These are phyloP conservation scores for Drosophila koepferae DNA, from an alignment of 2,888 invertebrate genomes.

Conservation along the genomic window DNA sequence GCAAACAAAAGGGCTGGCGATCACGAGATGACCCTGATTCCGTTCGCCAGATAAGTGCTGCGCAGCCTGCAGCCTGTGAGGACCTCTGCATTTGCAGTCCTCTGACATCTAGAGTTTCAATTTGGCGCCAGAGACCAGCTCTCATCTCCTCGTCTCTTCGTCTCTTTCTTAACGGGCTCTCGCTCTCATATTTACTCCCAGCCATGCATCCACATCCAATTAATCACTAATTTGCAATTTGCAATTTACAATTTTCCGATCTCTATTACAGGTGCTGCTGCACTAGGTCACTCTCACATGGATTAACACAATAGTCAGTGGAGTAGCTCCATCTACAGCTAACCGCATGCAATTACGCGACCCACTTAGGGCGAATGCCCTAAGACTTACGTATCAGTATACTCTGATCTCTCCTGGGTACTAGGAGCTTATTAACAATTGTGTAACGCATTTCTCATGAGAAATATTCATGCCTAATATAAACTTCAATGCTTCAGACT, in stretches of 20 bases:
- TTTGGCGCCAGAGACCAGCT: conserved; percentile 38
- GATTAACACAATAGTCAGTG: conserved; percentile 6
- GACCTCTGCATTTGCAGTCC: conserved; percentile 28
- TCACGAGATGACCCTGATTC: conserved; percentile 52
- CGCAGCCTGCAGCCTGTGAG: conserved; percentile 23
- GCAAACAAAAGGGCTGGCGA: conserved; percentile 45
- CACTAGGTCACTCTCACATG: conserved; percentile 16
- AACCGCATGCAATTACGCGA: background rate
- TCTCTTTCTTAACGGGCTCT: conserved; percentile 8
- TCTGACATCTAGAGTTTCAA: conserved; percentile 43
- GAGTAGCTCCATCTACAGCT: background rate
- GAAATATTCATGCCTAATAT: background rate
- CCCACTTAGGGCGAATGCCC: conserved; percentile 4
- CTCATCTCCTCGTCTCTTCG: background rate
- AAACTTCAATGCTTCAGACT: background rate
- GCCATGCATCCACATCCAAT: conserved; percentile 13
- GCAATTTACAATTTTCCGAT: conserved; percentile 1
- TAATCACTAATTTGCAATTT: conserved; percentile 23
- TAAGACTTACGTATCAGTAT: background rate
- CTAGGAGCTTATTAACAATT: background rate
- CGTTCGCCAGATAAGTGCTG: conserved; percentile 42
- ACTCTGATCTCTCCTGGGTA: background rate
- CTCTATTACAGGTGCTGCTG: conserved; percentile 24
- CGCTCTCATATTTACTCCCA: background rate
- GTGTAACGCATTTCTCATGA: background rate